phyloP scores from a whole-genome alignment of 2,113 vertebrate genomes.

The Pungitius pungitius region DNA sequence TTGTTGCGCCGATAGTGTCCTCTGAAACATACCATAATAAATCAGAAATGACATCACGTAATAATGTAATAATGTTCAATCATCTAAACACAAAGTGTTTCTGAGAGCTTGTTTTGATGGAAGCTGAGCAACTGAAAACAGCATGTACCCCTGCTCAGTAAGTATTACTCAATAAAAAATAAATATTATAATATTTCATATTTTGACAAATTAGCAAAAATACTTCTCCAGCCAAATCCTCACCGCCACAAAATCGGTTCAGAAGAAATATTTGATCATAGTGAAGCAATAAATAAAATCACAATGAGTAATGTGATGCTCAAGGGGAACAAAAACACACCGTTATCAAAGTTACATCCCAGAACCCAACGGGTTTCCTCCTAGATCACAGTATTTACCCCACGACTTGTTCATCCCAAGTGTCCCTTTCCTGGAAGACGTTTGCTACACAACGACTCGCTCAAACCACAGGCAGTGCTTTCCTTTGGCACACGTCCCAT shows the following conservation, averaged over 20 bases:
- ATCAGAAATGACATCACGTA: constrained; percentile 29
- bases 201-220: constrained; percentile 38
- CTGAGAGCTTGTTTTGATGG: constrained; percentile 27
- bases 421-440: constrained; percentile 61
- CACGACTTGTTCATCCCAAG: constrained; percentile 4
- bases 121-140: background rate
- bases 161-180: constrained; percentile 40
- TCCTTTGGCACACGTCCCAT: background rate
- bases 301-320: constrained; percentile 23
- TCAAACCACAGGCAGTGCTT: constrained; percentile 17
- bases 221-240: constrained; percentile 11
- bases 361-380: too few relatives aligned
- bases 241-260: background rate
- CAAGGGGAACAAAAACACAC: constrained; percentile 27
- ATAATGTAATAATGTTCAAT: constrained; percentile 11
- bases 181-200: background rate
- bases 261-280: constrained; percentile 14
- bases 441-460: constrained; percentile 49
- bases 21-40: constrained; percentile 29
- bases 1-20: constrained; percentile 37
- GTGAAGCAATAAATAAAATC: constrained; percentile 21
- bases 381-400: constrained; percentile 66
- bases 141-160: constrained; percentile 17
- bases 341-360: background rate
- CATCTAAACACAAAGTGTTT: constrained; percentile 25